Evolutionary conservation across 2,113 vertebrate genomes (phyloP), one percentile per base, ranked within the genome.

Genomic region (Boulengeromyrus knoepffleri): DNA sequence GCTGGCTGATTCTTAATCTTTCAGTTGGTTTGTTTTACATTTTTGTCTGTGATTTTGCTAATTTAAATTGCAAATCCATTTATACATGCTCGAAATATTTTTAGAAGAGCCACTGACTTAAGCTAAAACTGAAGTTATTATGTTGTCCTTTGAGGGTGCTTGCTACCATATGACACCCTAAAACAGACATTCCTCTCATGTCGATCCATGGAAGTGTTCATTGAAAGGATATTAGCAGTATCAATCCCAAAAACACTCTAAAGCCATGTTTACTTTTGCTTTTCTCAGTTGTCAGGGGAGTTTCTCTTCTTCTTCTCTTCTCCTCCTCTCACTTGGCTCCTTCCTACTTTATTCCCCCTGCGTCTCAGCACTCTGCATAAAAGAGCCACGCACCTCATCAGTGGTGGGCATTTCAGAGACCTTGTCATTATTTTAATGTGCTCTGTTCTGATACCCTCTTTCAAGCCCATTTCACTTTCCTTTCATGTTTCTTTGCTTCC

Each of bases 211-310:
- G 39, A 9, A 47, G 24, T 17, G 21, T 70, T 31, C 62, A 27
- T 31, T 31, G 8, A 70, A 70, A 70, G 10, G n/a, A 70, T 31
- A 70, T 70, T 27, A 27, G n/a, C n/a, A 13, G 10, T 31, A 27
- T 27, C 24, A 84, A 84, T 39, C 31, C 89, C 85, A 86, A 91
- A 91, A 90, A 45, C 9, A 58, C 91, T 93, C 92, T 91, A 91
- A 94, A 91, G 88, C 90, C 70, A 88, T 86, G 10, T 70, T 46
- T 90, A 17, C 89, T 46, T 46, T 88, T 88, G 45, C 2, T 90
- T 70, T 49, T 83, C 3, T 85, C 39, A 90, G 87, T 36, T 58
- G 92, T 91, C 49, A 89, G 89, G 52, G 89, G 53, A 62, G 39
- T 49, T 56, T 12, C 49, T 46, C 17, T 83, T 24, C 62, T 80